Evolutionary conservation across 2,888 invertebrate genomes (phyloP).

Genomic region (Isoperla grammatica): DNA sequence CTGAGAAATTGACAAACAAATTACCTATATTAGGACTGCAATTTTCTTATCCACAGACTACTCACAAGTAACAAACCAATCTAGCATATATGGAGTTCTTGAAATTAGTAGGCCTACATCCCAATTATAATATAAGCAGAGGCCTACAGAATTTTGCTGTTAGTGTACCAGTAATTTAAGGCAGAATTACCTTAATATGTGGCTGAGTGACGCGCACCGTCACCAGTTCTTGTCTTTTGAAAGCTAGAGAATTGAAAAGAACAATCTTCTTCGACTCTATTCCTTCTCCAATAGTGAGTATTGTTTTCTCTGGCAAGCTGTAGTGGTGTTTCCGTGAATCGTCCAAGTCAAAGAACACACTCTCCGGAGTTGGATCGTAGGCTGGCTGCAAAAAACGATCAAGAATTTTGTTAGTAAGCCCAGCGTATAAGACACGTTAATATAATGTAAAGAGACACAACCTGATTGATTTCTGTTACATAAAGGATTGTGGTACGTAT

Average conservation of each 20-base stretch:
- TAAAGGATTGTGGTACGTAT: neutral
- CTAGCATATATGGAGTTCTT: too few species aligned
- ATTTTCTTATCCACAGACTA: too few species aligned
- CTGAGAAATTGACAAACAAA: slow-evolving; percentile 36
- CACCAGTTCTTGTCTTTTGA: slow-evolving; percentile 67
- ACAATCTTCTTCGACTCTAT: slow-evolving; percentile 58
- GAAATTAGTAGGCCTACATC: too few species aligned
- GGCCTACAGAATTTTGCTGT: too few species aligned
- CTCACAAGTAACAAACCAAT: too few species aligned
- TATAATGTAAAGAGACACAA: neutral
- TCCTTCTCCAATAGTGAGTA: slow-evolving; percentile 37
- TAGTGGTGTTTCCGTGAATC: slow-evolving; percentile 50
- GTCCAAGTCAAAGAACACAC: slow-evolving; percentile 51
- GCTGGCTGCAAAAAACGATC: slow-evolving; percentile 18
- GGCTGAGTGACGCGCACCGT: slow-evolving; percentile 73
- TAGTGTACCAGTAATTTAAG: too few species aligned
- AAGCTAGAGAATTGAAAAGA: slow-evolving; percentile 75
- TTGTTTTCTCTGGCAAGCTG: slow-evolving; percentile 42
- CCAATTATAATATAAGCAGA: too few species aligned
- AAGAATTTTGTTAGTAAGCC: neutral
- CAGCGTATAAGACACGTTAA: neutral
- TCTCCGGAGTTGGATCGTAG: slow-evolving; percentile 42
- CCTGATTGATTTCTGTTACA: neutral
- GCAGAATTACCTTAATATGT: slow-evolving; percentile 62
- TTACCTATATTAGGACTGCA: too few species aligned